phyloP scores from a whole-genome alignment of 2,888 invertebrate species.

The Pandemis heparana region DNA sequence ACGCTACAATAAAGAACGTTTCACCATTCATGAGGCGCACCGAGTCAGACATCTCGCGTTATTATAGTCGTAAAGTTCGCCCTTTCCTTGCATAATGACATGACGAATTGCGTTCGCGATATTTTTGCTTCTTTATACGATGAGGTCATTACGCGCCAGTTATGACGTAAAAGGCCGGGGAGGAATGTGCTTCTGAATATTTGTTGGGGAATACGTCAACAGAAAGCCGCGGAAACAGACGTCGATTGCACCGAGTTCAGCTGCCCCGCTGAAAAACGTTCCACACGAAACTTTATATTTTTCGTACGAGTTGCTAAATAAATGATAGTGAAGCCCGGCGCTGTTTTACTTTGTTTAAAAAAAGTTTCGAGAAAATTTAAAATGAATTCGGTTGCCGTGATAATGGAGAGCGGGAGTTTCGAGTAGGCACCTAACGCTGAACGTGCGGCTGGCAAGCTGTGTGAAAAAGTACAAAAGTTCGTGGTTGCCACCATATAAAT shows the following conservation, averaged over 20 bases:
- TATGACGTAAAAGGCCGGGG: conserved; percentile 62
- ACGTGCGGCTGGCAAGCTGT: conserved; percentile 79
- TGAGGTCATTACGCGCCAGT: conserved; percentile 77
- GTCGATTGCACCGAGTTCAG: conserved; percentile 51
- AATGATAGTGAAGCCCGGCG: conserved; percentile 54
- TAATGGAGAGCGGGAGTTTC: conserved; percentile 81
- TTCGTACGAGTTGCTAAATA: conserved; percentile 60
- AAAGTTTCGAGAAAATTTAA: conserved; percentile 72
- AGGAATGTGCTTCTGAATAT: conserved; percentile 60
- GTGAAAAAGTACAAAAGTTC: conserved; percentile 83
- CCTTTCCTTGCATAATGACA: conserved; percentile 85
- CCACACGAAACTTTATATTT: conserved; percentile 52
- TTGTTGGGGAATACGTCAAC: conserved; percentile 49
- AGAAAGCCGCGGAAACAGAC: conserved; percentile 44
- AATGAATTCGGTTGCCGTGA: conserved; percentile 78
- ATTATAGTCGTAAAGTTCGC: conserved; percentile 85
- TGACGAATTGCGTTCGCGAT: conserved; percentile 84
- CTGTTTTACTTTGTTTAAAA: conserved; percentile 60
- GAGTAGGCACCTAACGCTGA: conserved; percentile 68
- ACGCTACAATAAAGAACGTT: conserved; percentile 82
- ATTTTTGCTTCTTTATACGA: conserved; percentile 82
- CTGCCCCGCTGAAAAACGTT: conserved; percentile 56
- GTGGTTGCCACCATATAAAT: conserved; percentile 62
- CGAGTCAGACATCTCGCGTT: conserved; percentile 83
- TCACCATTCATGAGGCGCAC: conserved; percentile 78